Conservation (phyloP, 2,888 invertebrate genomes). For the Girardia tigrina region DNA sequence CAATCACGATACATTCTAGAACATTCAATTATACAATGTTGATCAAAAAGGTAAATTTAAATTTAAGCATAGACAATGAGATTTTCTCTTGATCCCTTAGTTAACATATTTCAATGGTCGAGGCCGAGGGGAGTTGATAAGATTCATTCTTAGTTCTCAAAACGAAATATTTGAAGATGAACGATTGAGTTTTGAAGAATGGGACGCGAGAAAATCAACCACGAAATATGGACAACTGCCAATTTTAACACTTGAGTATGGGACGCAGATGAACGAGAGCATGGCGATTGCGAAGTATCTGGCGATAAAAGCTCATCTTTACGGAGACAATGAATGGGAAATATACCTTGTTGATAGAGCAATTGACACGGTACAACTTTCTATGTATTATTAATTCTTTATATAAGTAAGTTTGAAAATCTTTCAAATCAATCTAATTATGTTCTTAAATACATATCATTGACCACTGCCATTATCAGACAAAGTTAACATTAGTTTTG, state of each 20-base stretch:
- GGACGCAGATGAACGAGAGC: slow-evolving; percentile 21
- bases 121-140: slow-evolving; percentile 31
- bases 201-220: slow-evolving; percentile 10
- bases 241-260: slow-evolving; percentile 10
- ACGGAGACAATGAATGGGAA: slow-evolving; percentile 7
- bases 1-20: neutral
- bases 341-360: slow-evolving; percentile 28
- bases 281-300: slow-evolving; percentile 31
- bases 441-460: no score
- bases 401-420: neutral
- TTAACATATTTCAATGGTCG: slow-evolving; percentile 24
- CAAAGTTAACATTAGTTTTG: no score
- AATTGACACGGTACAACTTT: no score
- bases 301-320: slow-evolving; percentile 18
- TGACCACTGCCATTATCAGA: no score
- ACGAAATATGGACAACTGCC: slow-evolving; percentile 27
- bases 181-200: slow-evolving; percentile 16
- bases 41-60: neutral
- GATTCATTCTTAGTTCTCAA: slow-evolving; percentile 23
- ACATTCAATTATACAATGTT: neutral
- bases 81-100: no score
- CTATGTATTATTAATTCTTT: no score
- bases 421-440: neutral
- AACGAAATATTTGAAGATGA: slow-evolving; percentile 30
- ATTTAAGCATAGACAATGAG: no score